phyloP scores from a whole-genome alignment of 2,113 vertebrate genomes.

The Oenanthe oenanthe region DNA sequence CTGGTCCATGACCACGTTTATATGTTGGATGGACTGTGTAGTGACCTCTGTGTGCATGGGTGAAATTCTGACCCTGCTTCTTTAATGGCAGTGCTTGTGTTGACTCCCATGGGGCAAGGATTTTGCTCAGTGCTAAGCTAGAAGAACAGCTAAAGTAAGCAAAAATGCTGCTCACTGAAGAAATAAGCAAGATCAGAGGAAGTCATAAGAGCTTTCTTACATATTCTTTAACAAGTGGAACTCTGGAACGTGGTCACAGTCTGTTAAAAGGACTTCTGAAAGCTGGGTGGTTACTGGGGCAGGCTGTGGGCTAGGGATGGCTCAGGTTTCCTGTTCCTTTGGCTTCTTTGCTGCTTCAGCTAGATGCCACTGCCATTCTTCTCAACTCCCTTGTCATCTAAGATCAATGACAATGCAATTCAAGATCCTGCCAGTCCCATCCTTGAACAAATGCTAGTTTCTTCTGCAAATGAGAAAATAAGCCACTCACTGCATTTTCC shows the following conservation, averaged over 20 bases:
- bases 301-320: background rate
- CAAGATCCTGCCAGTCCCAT: background rate
- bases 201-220: background rate
- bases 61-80: background rate
- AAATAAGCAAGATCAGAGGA: background rate
- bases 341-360: background rate
- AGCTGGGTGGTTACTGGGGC: background rate
- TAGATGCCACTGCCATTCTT: background rate
- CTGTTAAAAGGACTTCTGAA: background rate
- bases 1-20: background rate
- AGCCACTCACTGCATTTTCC: background rate
- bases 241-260: background rate
- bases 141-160: background rate
- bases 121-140: background rate
- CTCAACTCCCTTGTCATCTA: background rate
- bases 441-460: background rate
- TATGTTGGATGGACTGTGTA: background rate
- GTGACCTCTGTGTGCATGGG: background rate
- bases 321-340: background rate
- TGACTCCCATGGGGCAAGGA: background rate
- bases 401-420: background rate
- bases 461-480: background rate
- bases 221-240: background rate
- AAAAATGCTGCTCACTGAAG: slow-evolving; percentile 2
- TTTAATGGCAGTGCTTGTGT: too few species aligned